A percentile compares a stretch with the other conserved stretches of the same genome.
phyloP scores from a whole-genome alignment of 2,113 vertebrate genomes.

The Anseranas semipalmata region DNA sequence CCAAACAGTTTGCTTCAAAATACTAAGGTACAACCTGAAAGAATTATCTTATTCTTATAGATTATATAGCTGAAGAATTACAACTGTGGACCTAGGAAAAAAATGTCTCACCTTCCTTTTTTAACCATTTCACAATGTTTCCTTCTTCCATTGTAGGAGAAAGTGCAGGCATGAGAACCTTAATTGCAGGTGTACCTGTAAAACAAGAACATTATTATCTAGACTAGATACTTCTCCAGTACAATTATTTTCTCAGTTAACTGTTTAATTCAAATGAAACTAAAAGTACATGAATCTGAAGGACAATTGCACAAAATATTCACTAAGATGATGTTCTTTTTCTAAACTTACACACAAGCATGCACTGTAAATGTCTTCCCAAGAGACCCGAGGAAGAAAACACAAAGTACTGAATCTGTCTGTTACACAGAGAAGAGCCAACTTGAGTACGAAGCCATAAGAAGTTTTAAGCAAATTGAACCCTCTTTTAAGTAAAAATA shows the following conservation, averaged over 20 bases:
- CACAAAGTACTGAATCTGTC: not conserved
- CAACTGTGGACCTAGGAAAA: rapidly evolving
- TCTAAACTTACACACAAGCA: not conserved
- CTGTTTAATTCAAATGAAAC: not conserved
- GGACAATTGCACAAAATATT: not conserved
- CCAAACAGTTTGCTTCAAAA: not conserved
- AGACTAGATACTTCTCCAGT: not conserved
- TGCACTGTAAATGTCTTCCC: not conserved
- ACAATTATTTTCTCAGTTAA: not conserved
- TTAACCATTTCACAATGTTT: constrained; percentile 95
- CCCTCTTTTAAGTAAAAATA: not conserved
- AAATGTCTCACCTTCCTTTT: constrained; percentile 90
- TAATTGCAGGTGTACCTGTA: constrained; percentile 84
- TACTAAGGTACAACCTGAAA: not conserved
- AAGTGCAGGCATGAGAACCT: constrained; percentile 94
- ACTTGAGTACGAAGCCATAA: not conserved
- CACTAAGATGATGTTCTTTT: not conserved
- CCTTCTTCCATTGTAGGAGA: constrained; percentile 98
- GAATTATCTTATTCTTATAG: not conserved
- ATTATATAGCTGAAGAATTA: not conserved
- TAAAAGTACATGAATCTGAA: not conserved
- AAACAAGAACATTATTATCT: not conserved
- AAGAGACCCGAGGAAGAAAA: not conserved
- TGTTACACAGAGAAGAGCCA: not conserved
- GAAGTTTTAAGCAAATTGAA: not conserved